phyloP scores from a whole-genome alignment of 2,888 invertebrate species.

The Pachliopta kotzebuea region DNA sequence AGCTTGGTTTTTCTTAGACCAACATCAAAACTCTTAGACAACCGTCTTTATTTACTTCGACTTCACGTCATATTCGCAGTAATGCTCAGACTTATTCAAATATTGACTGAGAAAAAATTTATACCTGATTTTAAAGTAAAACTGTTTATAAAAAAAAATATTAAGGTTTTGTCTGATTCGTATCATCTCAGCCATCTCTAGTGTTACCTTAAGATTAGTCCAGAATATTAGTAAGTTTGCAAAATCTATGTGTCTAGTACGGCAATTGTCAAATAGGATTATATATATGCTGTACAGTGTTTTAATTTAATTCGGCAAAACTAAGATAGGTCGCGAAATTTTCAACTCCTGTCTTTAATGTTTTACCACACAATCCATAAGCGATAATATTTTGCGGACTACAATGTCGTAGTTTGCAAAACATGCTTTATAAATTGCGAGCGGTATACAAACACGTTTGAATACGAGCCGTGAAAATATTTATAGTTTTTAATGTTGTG shows the following conservation, averaged over 20 bases:
- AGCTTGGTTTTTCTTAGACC: too few species aligned
- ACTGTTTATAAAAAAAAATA: too few species aligned
- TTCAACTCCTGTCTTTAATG: background rate
- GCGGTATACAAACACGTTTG: conserved; percentile 4
- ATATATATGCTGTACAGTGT: background rate
- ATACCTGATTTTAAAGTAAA: too few species aligned
- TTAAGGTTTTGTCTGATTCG: too few species aligned
- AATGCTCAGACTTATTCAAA: too few species aligned
- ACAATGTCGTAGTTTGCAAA: conserved; percentile 17
- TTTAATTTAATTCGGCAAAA: background rate
- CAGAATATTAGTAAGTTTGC: background rate
- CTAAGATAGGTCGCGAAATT: background rate
- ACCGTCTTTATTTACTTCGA: too few species aligned
- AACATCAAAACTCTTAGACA: too few species aligned
- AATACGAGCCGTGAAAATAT: conserved; percentile 17
- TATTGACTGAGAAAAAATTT: too few species aligned
- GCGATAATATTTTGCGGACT: background rate
- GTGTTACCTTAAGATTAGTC: background rate
- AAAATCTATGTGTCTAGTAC: background rate
- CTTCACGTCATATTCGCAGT: too few species aligned
- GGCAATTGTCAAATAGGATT: too few species aligned
- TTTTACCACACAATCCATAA: background rate
- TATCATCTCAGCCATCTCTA: too few species aligned
- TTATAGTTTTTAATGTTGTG: conserved; percentile 28
- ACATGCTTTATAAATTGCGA: background rate